phyloP scores from a whole-genome alignment of 2,888 invertebrate species.

The Drosophila lacicola region DNA sequence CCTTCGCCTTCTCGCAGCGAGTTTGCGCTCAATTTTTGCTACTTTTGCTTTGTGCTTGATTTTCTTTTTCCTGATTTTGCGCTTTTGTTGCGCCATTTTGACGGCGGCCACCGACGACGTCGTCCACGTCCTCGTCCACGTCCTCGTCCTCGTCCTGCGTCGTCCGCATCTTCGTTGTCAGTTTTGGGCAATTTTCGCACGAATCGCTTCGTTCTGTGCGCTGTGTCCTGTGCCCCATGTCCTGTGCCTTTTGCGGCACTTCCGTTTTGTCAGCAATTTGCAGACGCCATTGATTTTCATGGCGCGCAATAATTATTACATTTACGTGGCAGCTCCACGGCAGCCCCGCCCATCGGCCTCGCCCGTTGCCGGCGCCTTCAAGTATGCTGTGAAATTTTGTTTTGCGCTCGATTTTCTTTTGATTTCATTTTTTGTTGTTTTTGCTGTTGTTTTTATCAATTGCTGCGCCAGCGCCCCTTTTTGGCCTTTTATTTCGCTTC shows the following conservation, averaged over 20 bases:
- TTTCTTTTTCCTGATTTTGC: constrained; percentile 74
- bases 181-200: constrained; percentile 62
- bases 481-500: constrained; percentile 52
- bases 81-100: constrained; percentile 72
- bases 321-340: background rate
- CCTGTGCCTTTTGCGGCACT: constrained; percentile 42
- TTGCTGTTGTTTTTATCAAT: constrained; percentile 58
- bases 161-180: constrained; percentile 47
- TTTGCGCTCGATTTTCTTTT: constrained; percentile 31
- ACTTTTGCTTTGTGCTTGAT: constrained; percentile 73
- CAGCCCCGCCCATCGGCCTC: background rate
- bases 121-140: constrained; percentile 27
- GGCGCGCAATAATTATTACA: constrained; percentile 64
- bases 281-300: constrained; percentile 68
- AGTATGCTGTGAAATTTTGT: constrained; percentile 45
- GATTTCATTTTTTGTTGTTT: constrained; percentile 32
- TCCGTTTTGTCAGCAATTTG: constrained; percentile 65
- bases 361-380: constrained; percentile 24
- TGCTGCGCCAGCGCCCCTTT: constrained; percentile 53
- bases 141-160: constrained; percentile 12
- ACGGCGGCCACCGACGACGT: constrained; percentile 43
- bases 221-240: constrained; percentile 16
- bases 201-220: constrained; percentile 40
- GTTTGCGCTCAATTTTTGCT: constrained; percentile 80
- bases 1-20: constrained; percentile 41